These are phyloP conservation scores for Orussus abietinus DNA, from an alignment of 1,140 invertebrate species.

Conservation along the genomic window DNA sequence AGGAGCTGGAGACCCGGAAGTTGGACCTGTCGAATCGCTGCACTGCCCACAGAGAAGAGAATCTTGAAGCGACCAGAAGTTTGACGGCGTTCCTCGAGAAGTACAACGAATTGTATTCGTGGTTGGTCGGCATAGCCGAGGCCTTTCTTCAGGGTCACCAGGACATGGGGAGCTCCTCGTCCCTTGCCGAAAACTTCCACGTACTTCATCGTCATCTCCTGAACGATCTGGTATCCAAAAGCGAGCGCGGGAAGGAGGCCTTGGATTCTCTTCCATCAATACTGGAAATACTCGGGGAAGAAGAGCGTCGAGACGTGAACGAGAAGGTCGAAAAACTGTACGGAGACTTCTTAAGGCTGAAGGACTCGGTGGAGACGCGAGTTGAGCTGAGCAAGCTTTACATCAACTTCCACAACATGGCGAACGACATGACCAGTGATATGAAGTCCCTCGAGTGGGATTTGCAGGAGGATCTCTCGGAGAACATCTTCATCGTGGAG, in stretches of 20 bases:
- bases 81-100: slow-evolving; percentile 68
- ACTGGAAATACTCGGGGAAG: slow-evolving; percentile 64
- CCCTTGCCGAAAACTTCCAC: slow-evolving; percentile 71
- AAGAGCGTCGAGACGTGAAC: slow-evolving; percentile 56
- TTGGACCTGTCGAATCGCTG: slow-evolving; percentile 65
- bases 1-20: slow-evolving; percentile 73
- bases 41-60: slow-evolving; percentile 69
- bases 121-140: slow-evolving; percentile 69
- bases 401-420: slow-evolving; percentile 70
- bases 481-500: slow-evolving; percentile 55
- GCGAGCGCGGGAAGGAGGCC: slow-evolving; percentile 51
- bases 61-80: slow-evolving; percentile 63
- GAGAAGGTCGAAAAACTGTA: slow-evolving; percentile 61
- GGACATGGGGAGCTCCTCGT: slow-evolving; percentile 70
- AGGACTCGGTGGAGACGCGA: slow-evolving; percentile 61
- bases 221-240: slow-evolving; percentile 73
- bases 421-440: slow-evolving; percentile 63
- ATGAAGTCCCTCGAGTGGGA: slow-evolving; percentile 64
- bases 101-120: slow-evolving; percentile 67
- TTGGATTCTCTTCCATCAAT: slow-evolving; percentile 63
- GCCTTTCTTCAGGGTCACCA: slow-evolving; percentile 70
- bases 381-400: slow-evolving; percentile 64
- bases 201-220: slow-evolving; percentile 71
- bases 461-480: slow-evolving; percentile 44
- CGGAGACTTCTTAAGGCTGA: slow-evolving; percentile 60